Conservation (phyloP, 1,140 invertebrate genomes). For the Homalodisca vitripennis region DNA sequence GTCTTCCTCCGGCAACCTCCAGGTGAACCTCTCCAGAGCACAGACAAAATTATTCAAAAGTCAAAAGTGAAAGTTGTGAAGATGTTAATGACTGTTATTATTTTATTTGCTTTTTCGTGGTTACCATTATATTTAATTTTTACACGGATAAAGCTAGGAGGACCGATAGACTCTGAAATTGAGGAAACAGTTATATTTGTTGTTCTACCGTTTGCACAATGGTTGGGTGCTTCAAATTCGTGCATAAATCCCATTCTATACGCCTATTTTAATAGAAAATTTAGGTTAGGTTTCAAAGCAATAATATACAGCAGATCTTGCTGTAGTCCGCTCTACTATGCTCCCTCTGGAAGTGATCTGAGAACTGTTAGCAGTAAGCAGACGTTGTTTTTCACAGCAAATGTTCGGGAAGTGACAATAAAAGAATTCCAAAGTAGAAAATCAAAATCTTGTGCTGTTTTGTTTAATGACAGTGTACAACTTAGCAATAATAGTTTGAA, state of each 20-base stretch:
- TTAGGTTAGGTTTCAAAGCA: slow-evolving; percentile 60
- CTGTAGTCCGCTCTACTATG: slow-evolving; percentile 39
- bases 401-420: background rate
- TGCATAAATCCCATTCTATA: slow-evolving; percentile 59
- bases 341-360: slow-evolving; percentile 4
- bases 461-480: background rate
- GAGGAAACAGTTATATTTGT: slow-evolving; percentile 49
- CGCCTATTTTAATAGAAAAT: slow-evolving; percentile 65
- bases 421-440: slow-evolving; percentile 13
- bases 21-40: slow-evolving; percentile 42
- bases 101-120: slow-evolving; percentile 64
- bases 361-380: slow-evolving; percentile 13
- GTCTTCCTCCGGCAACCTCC: slow-evolving; percentile 47
- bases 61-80: slow-evolving; percentile 55
- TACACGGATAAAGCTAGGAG: slow-evolving; percentile 50
- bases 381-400: background rate
- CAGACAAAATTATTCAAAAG: slow-evolving; percentile 40
- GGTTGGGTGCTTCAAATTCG: slow-evolving; percentile 59
- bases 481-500: slow-evolving; percentile 6
- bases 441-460: slow-evolving; percentile 11
- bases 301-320: slow-evolving; percentile 47
- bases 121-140: slow-evolving; percentile 60
- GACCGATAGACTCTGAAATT: slow-evolving; percentile 29
- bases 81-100: slow-evolving; percentile 63
- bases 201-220: slow-evolving; percentile 60